phyloP scores from a whole-genome alignment of 2,797 vertebrate species.

The Lateolabrax maculatus region DNA sequence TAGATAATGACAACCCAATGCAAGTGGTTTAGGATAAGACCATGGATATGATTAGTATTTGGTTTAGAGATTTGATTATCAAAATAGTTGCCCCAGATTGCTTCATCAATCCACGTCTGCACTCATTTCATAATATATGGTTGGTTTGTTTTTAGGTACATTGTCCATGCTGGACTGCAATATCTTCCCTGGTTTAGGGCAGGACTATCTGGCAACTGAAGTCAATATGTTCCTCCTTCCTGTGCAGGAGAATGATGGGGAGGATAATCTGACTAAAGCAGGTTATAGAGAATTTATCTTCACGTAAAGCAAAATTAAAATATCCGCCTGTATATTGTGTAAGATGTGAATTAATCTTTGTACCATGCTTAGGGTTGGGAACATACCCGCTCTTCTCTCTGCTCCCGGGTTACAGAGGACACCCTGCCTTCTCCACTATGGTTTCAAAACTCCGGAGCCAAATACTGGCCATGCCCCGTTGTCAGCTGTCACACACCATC shows the following conservation, averaged over 20 bases:
- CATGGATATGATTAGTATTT: neutral
- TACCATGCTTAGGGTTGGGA: slow-evolving; percentile 75
- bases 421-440: slow-evolving; percentile 90
- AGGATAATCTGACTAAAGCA: slow-evolving; percentile 88
- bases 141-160: slow-evolving; percentile 81
- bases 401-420: slow-evolving; percentile 91
- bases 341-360: neutral
- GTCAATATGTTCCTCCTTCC: slow-evolving; percentile 95
- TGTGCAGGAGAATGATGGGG: slow-evolving; percentile 88
- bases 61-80: neutral
- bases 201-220: slow-evolving; percentile 89
- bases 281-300: slow-evolving; percentile 74
- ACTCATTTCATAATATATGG: neutral
- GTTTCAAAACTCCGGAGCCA: slow-evolving; percentile 91
- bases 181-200: slow-evolving; percentile 90
- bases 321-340: neutral
- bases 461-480: slow-evolving; percentile 92
- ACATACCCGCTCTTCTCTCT: slow-evolving; percentile 90
- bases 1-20: neutral
- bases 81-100: neutral
- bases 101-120: neutral
- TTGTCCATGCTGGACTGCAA: slow-evolving; percentile 94
- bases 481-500: slow-evolving; percentile 93
- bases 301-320: neutral
- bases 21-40: neutral